Conservation (phyloP, 2,113 vertebrate species). For the Caranx ignobilis region DNA sequence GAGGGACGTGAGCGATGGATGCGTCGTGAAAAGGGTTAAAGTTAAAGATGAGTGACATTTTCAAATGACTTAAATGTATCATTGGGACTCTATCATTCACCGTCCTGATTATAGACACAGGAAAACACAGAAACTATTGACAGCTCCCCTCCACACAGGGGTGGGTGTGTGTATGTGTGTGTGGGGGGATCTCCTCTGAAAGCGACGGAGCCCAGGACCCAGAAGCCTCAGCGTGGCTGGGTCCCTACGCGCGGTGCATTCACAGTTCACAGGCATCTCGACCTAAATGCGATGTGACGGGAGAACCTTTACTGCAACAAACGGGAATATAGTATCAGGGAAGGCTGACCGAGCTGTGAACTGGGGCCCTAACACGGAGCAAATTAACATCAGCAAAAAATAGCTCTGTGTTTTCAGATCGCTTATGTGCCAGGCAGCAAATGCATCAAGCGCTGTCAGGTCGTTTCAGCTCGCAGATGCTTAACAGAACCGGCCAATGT, state of each 20-base stretch:
- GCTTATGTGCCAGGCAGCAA: slow-evolving; percentile 78
- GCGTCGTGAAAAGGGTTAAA: too few relatives aligned
- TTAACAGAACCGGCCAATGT: slow-evolving; percentile 4
- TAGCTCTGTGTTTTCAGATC: slow-evolving; percentile 80
- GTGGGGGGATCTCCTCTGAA: not conserved
- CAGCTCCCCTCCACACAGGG: not conserved
- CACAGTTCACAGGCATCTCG: slow-evolving; percentile 88
- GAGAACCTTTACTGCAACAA: slow-evolving; percentile 90
- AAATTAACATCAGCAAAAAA: slow-evolving; percentile 91
- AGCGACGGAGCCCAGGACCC: slow-evolving; percentile 54
- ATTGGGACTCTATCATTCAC: slow-evolving; percentile 3
- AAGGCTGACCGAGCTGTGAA: slow-evolving; percentile 94
- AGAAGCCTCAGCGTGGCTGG: slow-evolving; percentile 31
- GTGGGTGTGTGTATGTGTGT: not conserved
- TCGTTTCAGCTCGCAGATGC: slow-evolving; percentile 77
- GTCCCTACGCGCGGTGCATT: slow-evolving; percentile 84
- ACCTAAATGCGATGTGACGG: slow-evolving; percentile 88
- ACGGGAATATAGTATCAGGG: slow-evolving; percentile 91
- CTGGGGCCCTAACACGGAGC: slow-evolving; percentile 89
- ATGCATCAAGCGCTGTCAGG: slow-evolving; percentile 79
- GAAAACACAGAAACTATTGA: slow-evolving; percentile 6
- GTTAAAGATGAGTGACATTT: not conserved
- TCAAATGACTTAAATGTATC: not conserved
- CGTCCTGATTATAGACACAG: not conserved
- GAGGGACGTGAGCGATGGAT: not conserved